A percentile compares a stretch with the other conserved stretches of the same genome.
phyloP scores from a whole-genome alignment of 2,113 vertebrate genomes.

The Struthio camelus region DNA sequence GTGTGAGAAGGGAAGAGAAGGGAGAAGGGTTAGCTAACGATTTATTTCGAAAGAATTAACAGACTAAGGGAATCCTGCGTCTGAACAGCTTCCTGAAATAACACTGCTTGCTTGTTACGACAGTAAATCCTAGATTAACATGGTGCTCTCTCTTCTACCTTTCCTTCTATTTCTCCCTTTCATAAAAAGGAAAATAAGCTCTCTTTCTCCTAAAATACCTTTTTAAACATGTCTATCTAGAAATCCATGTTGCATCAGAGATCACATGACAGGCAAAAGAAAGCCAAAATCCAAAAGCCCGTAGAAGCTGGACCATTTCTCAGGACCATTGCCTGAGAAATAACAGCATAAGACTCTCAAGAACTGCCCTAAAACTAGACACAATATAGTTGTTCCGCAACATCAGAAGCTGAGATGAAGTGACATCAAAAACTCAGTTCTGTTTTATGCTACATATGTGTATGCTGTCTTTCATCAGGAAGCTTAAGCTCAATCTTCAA shows the following conservation, averaged over 20 bases:
- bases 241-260: not conserved
- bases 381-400: not conserved
- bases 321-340: not conserved
- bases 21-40: not conserved
- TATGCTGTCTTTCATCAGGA: not conserved
- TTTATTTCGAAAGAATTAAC: constrained; percentile 21
- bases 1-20: not conserved
- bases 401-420: not conserved
- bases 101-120: not conserved
- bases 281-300: not conserved
- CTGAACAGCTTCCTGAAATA: constrained; percentile 41
- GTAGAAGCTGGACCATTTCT: not conserved
- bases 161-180: not conserved
- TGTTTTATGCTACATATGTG: not conserved
- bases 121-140: not conserved
- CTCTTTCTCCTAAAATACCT: not conserved
- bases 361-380: not conserved
- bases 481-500: not conserved
- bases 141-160: not conserved
- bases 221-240: not conserved
- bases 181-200: not conserved
- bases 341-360: not conserved
- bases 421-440: not conserved
- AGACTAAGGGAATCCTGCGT: constrained; percentile 13
- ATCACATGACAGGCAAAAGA: fast-evolving